Evolutionary conservation across 2,113 vertebrate species (phyloP), one percentile per base, ranked within the genome.

Genomic region (Anhinga rufa): DNA sequence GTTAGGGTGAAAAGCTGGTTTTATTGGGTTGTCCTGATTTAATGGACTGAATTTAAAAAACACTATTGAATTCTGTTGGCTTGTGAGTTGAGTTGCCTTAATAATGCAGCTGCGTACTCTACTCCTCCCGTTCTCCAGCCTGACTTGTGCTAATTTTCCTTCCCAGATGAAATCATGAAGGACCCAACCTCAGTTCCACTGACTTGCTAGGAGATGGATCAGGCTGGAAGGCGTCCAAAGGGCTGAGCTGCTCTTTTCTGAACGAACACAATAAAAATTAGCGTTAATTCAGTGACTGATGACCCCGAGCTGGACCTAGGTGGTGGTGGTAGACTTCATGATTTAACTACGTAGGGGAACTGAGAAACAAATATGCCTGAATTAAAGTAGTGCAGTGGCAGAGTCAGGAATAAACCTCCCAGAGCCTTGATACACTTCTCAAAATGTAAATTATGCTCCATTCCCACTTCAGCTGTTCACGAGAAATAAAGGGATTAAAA

Each of bases 1-100:
- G 90, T 80, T 72, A 42, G 66, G 38, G 55, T 64, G 77, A 88
- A 87, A 94, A 95, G 61, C 51, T 82, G 61, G 32, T 88, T 97
- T 97, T 95, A 90, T 92, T 76, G 44, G 19, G 21, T 90, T 82
- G 81, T 88, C 66, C 52, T 89, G 75, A 55, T 91, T 88, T 78
- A 88, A 61, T 54, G 82, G 61, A 74, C 75, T 90, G 86, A 92
- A 74, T 95, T 94, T 88, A 61, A 82, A 89, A 95, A 90, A 17
- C 26, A 6, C 46, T 46, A 0, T 28, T 93, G 65, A 84, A 60
- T 92, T 64, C 69, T 58, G 34, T 44, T 92, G 69, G 80, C 32
- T 60, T 0, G 1, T 54, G 66, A 68, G 72, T 76, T 82, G 42
- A 36, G 42, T 72, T 83, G 40, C 44, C 54, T 86, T 44, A 69